A percentile compares a stretch with the other conserved stretches of the same genome.
Conservation (phyloP, 2,797 vertebrate genomes). For the Borostomias antarcticus region DNA sequence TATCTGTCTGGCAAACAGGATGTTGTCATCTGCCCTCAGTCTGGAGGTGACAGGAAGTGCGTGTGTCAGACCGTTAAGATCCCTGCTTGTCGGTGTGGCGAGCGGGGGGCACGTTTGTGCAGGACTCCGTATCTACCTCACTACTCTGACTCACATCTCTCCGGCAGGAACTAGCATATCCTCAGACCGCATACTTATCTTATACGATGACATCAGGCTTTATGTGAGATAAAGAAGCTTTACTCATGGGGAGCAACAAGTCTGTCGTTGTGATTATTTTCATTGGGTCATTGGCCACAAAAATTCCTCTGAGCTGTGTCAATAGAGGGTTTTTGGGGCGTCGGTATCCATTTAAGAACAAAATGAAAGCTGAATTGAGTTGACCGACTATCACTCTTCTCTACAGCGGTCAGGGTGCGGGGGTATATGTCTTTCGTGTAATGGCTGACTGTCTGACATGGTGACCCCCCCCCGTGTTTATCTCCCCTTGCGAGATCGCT, state of each 20-base stretch:
- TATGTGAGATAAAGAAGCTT: background rate
- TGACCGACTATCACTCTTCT: background rate
- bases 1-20: slow-evolving; percentile 6
- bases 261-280: background rate
- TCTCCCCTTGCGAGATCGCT: background rate
- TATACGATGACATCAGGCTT: background rate
- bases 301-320: too few relatives aligned
- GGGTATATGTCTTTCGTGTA: background rate
- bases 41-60: slow-evolving; percentile 40
- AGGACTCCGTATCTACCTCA: slow-evolving; percentile 1
- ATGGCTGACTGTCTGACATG: background rate
- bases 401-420: too few relatives aligned
- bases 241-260: background rate
- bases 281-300: background rate
- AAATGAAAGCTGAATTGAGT: background rate
- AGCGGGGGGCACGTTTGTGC: background rate
- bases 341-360: too few relatives aligned
- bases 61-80: slow-evolving; percentile 40
- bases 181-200: background rate
- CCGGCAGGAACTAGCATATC: background rate
- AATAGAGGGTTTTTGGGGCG: too few relatives aligned
- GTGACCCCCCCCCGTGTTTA: background rate
- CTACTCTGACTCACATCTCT: background rate
- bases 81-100: slow-evolving; percentile 5
- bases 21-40: background rate